Evolutionary conservation across 1,140 invertebrate species (phyloP).

Genomic region (Dolichoris vasculosae): DNA sequence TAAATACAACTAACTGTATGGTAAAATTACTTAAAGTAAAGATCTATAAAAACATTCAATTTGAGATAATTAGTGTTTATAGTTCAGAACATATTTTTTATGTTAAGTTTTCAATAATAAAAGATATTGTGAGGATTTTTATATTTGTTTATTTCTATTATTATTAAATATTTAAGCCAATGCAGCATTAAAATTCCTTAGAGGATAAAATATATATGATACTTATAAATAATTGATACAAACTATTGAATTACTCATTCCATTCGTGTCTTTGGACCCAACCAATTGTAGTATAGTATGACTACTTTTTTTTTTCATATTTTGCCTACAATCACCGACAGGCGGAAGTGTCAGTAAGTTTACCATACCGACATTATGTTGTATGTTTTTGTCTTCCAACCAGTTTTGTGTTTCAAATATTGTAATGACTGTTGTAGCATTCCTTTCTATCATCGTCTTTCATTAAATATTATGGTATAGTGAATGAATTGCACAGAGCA

Average conservation of each 20-base stretch:
- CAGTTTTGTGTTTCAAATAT: conserved; percentile 55
- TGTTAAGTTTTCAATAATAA: neutral
- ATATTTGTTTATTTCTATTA: conserved; percentile 12
- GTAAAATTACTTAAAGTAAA: conserved; percentile 30
- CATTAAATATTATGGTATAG: neutral
- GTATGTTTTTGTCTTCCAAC: conserved; percentile 58
- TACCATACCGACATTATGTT: conserved; percentile 64
- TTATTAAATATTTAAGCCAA: conserved; percentile 40
- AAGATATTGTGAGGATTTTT: neutral
- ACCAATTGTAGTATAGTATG: conserved; percentile 58
- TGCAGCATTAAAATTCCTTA: conserved; percentile 29
- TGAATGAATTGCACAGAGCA: conserved; percentile 28
- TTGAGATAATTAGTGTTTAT: neutral
- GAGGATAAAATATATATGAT: conserved; percentile 42
- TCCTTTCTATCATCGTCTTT: conserved; percentile 37
- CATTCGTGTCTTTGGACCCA: conserved; percentile 58
- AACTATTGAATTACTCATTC: conserved; percentile 51
- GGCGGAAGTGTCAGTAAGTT: conserved; percentile 72
- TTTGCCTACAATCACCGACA: conserved; percentile 67
- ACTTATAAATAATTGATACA: conserved; percentile 46
- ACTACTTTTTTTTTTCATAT: conserved; percentile 66
- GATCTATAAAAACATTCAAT: neutral
- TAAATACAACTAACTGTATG: conserved; percentile 31
- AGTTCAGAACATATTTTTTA: neutral
- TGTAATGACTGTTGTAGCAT: conserved; percentile 52